Percentiles rank a stretch among this genome's conserved stretches.
Evolutionary conservation across 2,797 vertebrate species (phyloP).

Genomic region (Sebastiscus tertius): DNA sequence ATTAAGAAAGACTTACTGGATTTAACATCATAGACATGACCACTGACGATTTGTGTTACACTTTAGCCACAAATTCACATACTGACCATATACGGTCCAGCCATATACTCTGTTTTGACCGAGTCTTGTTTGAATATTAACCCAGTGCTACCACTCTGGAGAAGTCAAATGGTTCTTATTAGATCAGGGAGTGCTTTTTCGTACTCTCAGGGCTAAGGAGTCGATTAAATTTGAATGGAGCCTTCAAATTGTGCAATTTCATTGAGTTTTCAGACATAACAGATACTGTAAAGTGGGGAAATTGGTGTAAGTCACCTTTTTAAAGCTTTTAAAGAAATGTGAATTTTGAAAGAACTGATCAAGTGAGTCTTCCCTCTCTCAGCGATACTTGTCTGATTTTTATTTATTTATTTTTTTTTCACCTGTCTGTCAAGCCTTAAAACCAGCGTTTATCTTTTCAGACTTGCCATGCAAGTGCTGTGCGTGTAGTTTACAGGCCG

Average conservation of each 20-base stretch:
- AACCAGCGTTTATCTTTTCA: background rate
- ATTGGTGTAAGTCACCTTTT: background rate
- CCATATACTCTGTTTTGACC: too few relatives aligned
- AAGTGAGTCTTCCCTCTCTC: background rate
- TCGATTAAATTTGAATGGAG: conserved; percentile 7
- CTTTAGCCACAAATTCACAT: too few relatives aligned
- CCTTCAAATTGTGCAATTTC: background rate
- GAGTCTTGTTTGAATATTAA: background rate
- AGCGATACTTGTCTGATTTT: background rate
- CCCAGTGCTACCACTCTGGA: background rate
- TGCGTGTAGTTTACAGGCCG: background rate
- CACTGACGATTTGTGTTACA: too few relatives aligned
- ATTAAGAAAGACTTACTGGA: too few relatives aligned
- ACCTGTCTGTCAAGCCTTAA: background rate
- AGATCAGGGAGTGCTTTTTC: conserved; percentile 14
- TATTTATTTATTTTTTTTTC: background rate
- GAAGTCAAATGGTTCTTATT: conserved; percentile 5
- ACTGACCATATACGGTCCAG: too few relatives aligned
- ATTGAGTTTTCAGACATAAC: background rate
- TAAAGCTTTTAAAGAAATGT: background rate
- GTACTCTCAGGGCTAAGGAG: background rate
- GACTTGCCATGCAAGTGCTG: background rate
- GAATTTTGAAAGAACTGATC: background rate
- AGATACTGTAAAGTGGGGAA: background rate
- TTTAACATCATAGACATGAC: too few relatives aligned